phyloP scores from a whole-genome alignment of 2,888 invertebrate genomes.

The Morpho achilles region DNA sequence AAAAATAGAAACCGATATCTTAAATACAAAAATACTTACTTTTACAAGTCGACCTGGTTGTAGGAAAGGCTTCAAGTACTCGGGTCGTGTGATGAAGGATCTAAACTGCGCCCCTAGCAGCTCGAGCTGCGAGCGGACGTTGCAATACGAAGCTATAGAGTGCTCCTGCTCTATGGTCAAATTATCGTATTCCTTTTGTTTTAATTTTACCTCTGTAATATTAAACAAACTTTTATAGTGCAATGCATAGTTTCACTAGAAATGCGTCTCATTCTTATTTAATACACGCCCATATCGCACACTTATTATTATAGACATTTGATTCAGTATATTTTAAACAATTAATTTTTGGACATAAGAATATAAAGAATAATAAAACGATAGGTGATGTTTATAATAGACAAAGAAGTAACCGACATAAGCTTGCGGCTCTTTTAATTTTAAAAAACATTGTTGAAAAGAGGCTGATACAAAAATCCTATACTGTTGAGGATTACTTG shows the following conservation, averaged over 20 bases:
- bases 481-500: too few relatives aligned
- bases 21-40: conserved; percentile 63
- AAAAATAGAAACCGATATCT: background rate
- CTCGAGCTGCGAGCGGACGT: conserved; percentile 89
- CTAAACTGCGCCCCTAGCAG: conserved; percentile 86
- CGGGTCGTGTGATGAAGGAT: conserved; percentile 88
- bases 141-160: conserved; percentile 89
- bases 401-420: too few relatives aligned
- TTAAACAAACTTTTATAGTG: background rate
- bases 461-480: too few relatives aligned
- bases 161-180: conserved; percentile 86
- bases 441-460: too few relatives aligned
- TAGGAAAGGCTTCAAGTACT: conserved; percentile 94
- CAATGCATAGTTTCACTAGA: background rate
- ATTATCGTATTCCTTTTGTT: conserved; percentile 82
- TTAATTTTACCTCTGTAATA: conserved; percentile 80
- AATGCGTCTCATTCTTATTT: too few relatives aligned
- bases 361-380: too few relatives aligned
- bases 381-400: too few relatives aligned
- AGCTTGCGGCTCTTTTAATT: too few relatives aligned
- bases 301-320: background rate
- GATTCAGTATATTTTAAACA: too few relatives aligned
- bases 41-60: conserved; percentile 96
- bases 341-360: too few relatives aligned
- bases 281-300: background rate